These are phyloP conservation scores for Gallinago jamesoni DNA, from an alignment of 2,113 vertebrate genomes.

Conservation along the genomic window DNA sequence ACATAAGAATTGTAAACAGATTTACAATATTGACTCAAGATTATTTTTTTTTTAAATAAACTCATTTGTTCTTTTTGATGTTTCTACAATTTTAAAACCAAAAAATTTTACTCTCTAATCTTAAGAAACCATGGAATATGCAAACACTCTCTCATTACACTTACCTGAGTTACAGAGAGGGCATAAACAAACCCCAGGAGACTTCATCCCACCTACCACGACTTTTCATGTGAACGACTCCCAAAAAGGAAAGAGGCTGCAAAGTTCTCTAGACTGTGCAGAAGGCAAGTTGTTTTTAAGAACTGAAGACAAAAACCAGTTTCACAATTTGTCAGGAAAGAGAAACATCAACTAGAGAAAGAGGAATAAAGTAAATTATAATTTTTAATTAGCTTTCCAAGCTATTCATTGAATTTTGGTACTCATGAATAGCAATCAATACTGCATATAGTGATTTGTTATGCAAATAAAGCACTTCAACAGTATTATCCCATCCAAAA, in stretches of 20 bases:
- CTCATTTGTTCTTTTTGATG: neutral
- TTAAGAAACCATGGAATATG: neutral
- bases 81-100: neutral
- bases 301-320: neutral
- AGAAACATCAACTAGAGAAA: neutral
- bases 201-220: neutral
- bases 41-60: neutral
- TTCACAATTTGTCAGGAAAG: neutral
- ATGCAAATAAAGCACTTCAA: constrained; percentile 50
- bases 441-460: constrained; percentile 16
- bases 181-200: neutral
- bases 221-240: neutral
- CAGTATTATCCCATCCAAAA: constrained; percentile 15
- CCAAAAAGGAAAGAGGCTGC: neutral
- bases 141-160: neutral
- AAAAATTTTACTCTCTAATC: neutral
- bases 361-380: constrained; percentile 18
- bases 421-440: constrained; percentile 23
- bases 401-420: constrained; percentile 23
- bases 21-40: neutral
- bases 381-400: constrained; percentile 52
- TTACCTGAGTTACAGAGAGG: neutral
- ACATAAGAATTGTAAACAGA: neutral
- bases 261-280: neutral
- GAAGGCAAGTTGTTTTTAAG: neutral